Conservation (phyloP, 2,113 vertebrate species). For the Gobio gobio region DNA sequence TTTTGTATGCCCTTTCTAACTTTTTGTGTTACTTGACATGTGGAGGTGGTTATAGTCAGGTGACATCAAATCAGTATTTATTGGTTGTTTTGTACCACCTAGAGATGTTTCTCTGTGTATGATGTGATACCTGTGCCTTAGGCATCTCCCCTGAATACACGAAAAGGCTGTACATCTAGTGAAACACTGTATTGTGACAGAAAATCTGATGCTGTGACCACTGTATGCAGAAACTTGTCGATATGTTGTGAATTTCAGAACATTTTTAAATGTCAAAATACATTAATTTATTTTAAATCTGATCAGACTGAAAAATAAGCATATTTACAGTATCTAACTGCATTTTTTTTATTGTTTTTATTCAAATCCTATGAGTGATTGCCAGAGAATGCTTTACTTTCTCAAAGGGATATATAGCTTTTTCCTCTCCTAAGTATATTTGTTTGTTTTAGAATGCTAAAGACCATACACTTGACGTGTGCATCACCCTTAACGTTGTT, state of each 20-base stretch:
- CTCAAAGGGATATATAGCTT: neutral
- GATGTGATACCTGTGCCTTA: constrained; percentile 15
- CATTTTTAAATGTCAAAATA: constrained; percentile 2
- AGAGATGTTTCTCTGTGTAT: neutral
- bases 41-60: neutral
- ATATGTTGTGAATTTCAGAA: neutral
- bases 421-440: neutral
- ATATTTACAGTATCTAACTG: neutral
- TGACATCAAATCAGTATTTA: constrained; percentile 21
- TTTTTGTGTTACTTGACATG: neutral
- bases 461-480: neutral
- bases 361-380: neutral
- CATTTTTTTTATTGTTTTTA: neutral
- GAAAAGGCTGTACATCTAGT: constrained; percentile 11
- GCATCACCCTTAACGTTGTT: neutral
- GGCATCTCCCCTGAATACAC: constrained; percentile 20
- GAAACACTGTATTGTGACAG: neutral
- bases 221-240: neutral
- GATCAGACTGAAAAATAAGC: neutral
- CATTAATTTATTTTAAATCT: neutral
- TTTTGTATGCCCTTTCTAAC: neutral
- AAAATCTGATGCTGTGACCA: neutral
- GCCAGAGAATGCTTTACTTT: neutral
- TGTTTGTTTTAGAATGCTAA: neutral
- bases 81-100: constrained; percentile 11